Conservation (phyloP, 2,888 invertebrate species). For the Plutella xylostella region DNA sequence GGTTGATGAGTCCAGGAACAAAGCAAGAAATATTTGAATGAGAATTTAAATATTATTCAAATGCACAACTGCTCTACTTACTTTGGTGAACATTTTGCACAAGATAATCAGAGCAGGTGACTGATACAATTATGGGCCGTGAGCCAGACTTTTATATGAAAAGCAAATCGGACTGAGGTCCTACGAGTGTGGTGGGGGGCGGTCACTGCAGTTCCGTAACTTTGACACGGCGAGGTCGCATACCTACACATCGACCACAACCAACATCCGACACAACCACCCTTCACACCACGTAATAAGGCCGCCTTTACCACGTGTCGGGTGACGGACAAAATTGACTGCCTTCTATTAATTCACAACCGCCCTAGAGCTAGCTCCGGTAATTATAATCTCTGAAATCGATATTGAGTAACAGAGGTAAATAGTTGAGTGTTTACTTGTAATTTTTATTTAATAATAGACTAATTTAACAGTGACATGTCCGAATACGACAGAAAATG, state of each 20-base stretch:
- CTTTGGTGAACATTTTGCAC: conserved; percentile 68
- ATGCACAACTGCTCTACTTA: conserved; percentile 31
- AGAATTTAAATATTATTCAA: background rate
- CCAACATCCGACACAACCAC: too few species aligned
- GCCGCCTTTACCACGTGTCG: too few species aligned
- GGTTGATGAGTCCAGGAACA: too few species aligned
- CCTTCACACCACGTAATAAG: too few species aligned
- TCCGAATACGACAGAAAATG: too few species aligned
- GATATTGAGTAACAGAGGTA: conserved; percentile 31
- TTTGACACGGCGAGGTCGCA: conserved; percentile 68
- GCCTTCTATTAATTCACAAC: conserved; percentile 28
- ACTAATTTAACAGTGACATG: too few species aligned
- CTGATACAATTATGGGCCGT: conserved; percentile 61
- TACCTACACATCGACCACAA: conserved; percentile 30
- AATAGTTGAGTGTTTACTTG: conserved; percentile 24
- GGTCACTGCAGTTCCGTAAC: conserved; percentile 66
- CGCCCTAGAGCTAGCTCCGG: conserved; percentile 23
- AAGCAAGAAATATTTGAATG: too few species aligned
- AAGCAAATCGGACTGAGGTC: conserved; percentile 59
- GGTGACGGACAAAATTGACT: too few species aligned
- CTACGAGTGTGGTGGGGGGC: conserved; percentile 50
- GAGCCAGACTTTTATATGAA: conserved; percentile 65
- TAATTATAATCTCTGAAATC: conserved; percentile 22
- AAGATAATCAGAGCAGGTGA: conserved; percentile 61
- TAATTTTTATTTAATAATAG: background rate